Percentiles rank a stretch among this genome's conserved stretches.
Conservation (phyloP, 2,113 vertebrate species). For the Zosterops borbonicus region DNA sequence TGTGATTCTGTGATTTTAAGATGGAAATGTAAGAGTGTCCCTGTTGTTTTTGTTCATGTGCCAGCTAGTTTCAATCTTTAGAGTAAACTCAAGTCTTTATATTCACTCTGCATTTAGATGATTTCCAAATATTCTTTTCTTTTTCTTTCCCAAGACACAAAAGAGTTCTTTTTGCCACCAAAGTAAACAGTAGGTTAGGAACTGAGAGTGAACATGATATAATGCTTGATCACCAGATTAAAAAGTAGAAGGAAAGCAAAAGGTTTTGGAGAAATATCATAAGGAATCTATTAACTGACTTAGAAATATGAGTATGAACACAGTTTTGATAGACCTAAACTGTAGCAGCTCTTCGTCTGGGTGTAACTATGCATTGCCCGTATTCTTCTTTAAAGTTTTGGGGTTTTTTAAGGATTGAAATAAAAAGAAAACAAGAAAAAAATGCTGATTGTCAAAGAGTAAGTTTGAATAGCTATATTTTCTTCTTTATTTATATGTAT, state of each 20-base stretch:
- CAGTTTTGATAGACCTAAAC: not conserved
- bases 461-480: accelerated
- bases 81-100: not conserved
- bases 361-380: not conserved
- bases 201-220: not conserved
- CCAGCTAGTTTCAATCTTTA: not conserved
- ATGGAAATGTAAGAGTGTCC: not conserved
- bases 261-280: not conserved
- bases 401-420: not conserved
- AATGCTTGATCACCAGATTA: not conserved
- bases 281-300: not conserved
- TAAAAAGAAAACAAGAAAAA: not conserved
- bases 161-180: not conserved
- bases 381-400: not conserved
- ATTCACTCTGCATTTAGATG: accelerated
- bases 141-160: not conserved
- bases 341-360: accelerated
- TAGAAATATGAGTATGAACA: not conserved
- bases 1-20: not conserved
- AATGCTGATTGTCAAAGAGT: not conserved
- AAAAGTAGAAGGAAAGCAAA: not conserved
- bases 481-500: not conserved
- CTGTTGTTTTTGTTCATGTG: not conserved
- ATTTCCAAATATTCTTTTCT: not conserved
- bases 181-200: not conserved